These are phyloP conservation scores for Plecotus auritus DNA, from an alignment of 2,113 vertebrate species.

Conservation along the genomic window DNA sequence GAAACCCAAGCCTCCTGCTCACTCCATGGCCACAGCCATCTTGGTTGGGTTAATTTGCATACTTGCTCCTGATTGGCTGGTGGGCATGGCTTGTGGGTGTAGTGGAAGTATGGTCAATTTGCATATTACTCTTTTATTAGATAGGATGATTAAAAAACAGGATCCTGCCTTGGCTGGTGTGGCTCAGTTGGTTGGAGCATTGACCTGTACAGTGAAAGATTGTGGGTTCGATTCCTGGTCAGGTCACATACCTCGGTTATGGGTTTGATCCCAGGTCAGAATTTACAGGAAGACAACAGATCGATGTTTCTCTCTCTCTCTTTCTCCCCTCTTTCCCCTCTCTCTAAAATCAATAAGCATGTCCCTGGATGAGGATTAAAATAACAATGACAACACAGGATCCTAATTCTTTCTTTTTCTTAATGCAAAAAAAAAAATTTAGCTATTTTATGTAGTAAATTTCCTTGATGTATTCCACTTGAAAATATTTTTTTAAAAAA, in stretches of 20 bases:
- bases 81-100: no score
- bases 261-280: not conserved
- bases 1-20: no score
- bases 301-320: not conserved
- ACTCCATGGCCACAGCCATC: no score
- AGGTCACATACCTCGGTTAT: not conserved
- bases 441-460: not conserved
- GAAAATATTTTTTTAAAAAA: not conserved
- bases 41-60: no score
- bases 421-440: not conserved
- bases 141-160: not conserved
- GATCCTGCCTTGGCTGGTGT: not conserved
- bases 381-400: not conserved
- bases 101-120: no score
- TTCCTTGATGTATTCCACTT: not conserved
- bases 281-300: not conserved
- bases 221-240: not conserved
- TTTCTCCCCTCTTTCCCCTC: not conserved
- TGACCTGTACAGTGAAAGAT: not conserved
- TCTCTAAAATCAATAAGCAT: not conserved
- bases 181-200: not conserved
- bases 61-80: no score
- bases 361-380: not conserved
- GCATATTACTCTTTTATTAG: no score
- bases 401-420: conserved; percentile 17